Base-by-base conservation (phyloP, 1,140 invertebrate genomes). In the Drosophila grimshawi region DNA sequence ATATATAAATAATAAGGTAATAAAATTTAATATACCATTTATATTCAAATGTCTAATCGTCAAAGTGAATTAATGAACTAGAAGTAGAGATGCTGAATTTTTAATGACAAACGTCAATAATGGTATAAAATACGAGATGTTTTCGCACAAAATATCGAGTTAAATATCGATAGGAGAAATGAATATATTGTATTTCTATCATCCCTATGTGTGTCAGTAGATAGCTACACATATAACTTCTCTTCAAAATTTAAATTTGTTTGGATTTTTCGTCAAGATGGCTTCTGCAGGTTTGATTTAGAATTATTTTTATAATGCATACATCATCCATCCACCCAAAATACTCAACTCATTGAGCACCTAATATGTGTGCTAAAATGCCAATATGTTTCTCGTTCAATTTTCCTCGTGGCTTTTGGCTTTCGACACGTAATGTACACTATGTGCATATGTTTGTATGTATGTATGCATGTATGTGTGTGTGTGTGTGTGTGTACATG, bases 211-310 rank as follows among this genome's bases (percentile, higher is more conserved):
- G 37, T 59, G 49, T 62, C 52, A 62, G 67, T 57, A 73, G 62
- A 67, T 67, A 63, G 48, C 48, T 70, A 74, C 75, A 77, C 55
- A 65, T 68, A 68, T 61, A 72, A 68, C 61, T 77, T 70, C 65
- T 78, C 65, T 74, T 79, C 81, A 77, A 86, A 86, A 86, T 86
- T 86, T 73, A 57, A 80, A 86, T 80, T 85, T 77, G 76, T 82
- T 86, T 86, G 62, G 72, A 71, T 76, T 63, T 55, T 85, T 83
- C 51, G 64, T 73, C 72, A 68, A 83, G 65, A 88, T 88, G 83
- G 85, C 83, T 75, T 80, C 80, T 61, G 73, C 83, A 88, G 83
- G 83, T 88, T 72, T 63, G 83, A 67, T 29, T 59, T 51, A 27
- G 32, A 61, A 19, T 5, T 30, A 49, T 39, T 61, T n/a, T 45